Evolutionary conservation across 2,113 vertebrate species (phyloP).

Genomic region (Pica pica): DNA sequence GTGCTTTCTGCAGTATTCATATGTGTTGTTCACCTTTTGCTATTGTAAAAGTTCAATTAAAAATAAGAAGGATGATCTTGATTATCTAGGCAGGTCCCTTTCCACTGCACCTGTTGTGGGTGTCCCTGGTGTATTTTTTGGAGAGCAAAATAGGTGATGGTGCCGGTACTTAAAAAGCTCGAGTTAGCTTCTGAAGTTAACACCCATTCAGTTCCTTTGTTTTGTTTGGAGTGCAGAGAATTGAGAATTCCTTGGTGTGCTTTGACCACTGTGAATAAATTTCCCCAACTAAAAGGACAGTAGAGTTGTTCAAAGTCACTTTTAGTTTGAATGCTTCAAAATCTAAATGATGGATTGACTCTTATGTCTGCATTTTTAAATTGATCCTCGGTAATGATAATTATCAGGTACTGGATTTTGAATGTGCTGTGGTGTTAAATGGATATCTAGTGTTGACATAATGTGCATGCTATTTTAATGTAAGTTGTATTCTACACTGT

Average conservation of each 20-base stretch:
- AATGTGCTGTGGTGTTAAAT: background rate
- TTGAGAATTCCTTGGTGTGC: background rate
- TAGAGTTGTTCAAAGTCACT: background rate
- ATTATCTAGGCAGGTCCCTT: background rate
- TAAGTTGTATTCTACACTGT: background rate
- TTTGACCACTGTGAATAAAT: background rate
- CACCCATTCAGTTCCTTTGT: background rate
- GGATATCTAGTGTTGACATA: background rate
- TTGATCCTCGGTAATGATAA: background rate
- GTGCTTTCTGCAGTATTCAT: background rate
- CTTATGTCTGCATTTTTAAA: background rate
- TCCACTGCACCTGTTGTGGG: background rate
- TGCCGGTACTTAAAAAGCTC: background rate
- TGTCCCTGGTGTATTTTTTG: background rate
- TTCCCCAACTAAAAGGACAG: background rate
- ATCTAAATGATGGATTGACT: background rate
- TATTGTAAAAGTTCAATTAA: background rate
- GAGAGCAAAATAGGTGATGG: background rate
- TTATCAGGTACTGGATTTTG: background rate
- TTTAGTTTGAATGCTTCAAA: background rate
- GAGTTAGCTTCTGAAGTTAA: background rate
- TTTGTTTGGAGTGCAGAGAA: background rate
- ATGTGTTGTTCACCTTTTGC: background rate
- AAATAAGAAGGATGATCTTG: background rate
- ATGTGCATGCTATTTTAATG: background rate